Evolutionary conservation across 2,888 invertebrate species (phyloP), one percentile per base, ranked within the genome.

Genomic region (Nomada ruficornis): DNA sequence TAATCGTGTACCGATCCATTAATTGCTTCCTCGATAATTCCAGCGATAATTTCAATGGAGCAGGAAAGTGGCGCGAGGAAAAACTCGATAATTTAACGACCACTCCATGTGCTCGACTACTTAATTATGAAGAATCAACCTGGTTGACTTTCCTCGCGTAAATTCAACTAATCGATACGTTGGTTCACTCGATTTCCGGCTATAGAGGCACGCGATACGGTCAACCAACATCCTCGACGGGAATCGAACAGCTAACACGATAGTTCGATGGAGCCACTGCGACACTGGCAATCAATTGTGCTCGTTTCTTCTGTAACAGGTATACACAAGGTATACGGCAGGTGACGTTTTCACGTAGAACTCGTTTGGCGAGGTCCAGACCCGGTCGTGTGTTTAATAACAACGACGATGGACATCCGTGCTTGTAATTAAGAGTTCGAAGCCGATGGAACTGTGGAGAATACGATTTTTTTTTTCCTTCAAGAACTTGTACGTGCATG

Each of bases 201-300:
- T 13, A 23, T 0, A n/a, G 20, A 69, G 59, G 26, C 44, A 50
- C 54, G 57, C 50, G 29, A 57, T 62, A 67, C 55, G 42, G 26
- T 0, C 42, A 20, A 29, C 63, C 26, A 77, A 69, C 57, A 50
- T 65, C 54, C 18, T 26, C 50, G 11, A 18, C 29, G 69, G 74
- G 72, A n/a, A 42, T 54, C 71, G 62, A 36, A 36, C 36, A 20
- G 68, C 44, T 29, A 64, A 29, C 73, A 20, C 23, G 54, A 60
- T 54, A 9, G 50, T 68, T 44, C 44, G 77, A 71, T 55, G 70
- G 80, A 69, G 55, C 69, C 52, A 60, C 68, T 70, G 77, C 67
- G 69, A 71, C 54, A 60, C 68, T 23, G 13, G 50, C 76, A 83
- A 86, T 86, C 83, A 86, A 86, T 86, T 65, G 77, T 57, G 54